Evolutionary conservation across 23 tunicate species (phyloP), one percentile per base, ranked within the genome.

Genomic region (Styela plicata): DNA sequence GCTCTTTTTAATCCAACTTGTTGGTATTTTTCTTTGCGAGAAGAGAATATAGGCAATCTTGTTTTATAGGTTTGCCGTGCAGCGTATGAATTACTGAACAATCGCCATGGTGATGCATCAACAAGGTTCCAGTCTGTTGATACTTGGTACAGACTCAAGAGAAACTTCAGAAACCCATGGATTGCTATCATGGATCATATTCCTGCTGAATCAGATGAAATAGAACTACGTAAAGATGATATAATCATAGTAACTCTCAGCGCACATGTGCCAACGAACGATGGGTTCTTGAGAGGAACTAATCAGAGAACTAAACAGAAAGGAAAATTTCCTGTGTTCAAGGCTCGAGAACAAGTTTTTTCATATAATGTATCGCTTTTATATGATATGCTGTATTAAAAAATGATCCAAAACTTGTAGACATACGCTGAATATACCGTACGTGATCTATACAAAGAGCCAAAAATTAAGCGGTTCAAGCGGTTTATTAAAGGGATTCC

Each of bases 261-360:
- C 23, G 30, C 1, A 18, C 71, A 67, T n/a, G 0, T 29, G 17
- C 71, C 71, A 16, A 67, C 71, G 31, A 44, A 44, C 57, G 57
- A 44, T 44, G 71, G 71, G 21, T 67, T 25, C 71, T 16, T 27
- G 30, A 67, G 1, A 27, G 71, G 71, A 19, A 67, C 71, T 67
- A 67, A 67, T n/a, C 71, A 67, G 31, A 67, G 71, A 22, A 67
- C 71, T 0, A 67, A 67, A 22, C 29, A 65, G 19, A 10, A 65
- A 18, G 70, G 70, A 65, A 65, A 65, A 65, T 65, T 65, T 18
- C 70, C 70, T 3, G 29, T 27, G 17, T 65, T 65, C 70, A 65
- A 65, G 17, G 70, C 10, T 44, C 57, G 57, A 5, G 57, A 44
- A 44, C 57, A 44, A 44, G 57, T 44, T 44, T 44, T 44, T 44